A percentile compares a stretch with the other conserved stretches of the same genome.
phyloP scores from a whole-genome alignment of 2,888 invertebrate species.

The Agrotis segetum region DNA sequence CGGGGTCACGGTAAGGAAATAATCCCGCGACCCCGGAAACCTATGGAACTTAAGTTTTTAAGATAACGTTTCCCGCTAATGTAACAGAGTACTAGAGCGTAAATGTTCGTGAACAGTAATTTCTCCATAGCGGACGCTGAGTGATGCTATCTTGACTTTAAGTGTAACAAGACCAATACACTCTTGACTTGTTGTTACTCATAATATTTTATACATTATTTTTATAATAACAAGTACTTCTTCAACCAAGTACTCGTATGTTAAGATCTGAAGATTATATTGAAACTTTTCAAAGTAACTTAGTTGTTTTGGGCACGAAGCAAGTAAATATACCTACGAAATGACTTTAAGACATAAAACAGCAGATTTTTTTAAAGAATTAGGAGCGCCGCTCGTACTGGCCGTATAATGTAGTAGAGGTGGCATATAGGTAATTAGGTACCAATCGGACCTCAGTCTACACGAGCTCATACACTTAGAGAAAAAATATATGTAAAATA shows the following conservation, averaged over 20 bases:
- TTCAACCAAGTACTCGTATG: not conserved
- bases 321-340: not conserved
- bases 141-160: slow-evolving; percentile 66
- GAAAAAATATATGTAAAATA: too few relatives aligned
- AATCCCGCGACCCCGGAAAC: too few relatives aligned
- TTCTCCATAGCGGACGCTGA: slow-evolving; percentile 66
- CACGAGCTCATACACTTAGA: too few relatives aligned
- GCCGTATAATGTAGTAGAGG: too few relatives aligned
- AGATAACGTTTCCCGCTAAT: slow-evolving; percentile 39
- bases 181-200: slow-evolving; percentile 33
- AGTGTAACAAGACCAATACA: slow-evolving; percentile 56
- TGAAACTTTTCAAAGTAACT: not conserved
- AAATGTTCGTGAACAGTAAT: slow-evolving; percentile 71
- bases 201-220: slow-evolving; percentile 9
- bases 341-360: not conserved
- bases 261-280: not conserved
- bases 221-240: not conserved
- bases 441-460: too few relatives aligned
- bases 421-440: too few relatives aligned
- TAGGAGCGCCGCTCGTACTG: too few relatives aligned
- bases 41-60: too few relatives aligned
- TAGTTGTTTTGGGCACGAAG: not conserved
- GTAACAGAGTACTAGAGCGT: slow-evolving; percentile 67
- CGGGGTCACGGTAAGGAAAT: too few relatives aligned
- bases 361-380: not conserved